Evolutionary conservation across 2,113 vertebrate genomes (phyloP), one percentile per base, ranked within the genome.

Genomic region (Hassar affinis): DNA sequence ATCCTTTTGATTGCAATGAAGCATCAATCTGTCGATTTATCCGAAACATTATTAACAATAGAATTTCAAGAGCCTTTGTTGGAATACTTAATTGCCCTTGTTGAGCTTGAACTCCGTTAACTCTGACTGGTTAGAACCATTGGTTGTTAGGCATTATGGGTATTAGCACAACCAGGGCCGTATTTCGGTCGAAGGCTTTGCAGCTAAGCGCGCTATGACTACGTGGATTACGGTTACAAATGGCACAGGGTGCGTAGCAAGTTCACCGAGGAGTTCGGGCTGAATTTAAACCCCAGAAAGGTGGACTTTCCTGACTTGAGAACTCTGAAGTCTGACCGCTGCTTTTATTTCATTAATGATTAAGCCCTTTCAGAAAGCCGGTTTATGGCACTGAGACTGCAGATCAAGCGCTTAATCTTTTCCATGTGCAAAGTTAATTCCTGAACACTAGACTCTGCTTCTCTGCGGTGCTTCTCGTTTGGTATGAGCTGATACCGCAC

Each of bases 351-450:
- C 82, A 86, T 84, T 84, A 86, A 92, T 90, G 90, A 76, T 88
- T 93, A 93, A 93, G 90, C 90, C 88, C 84, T 82, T 47, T 88
- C 78, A 90, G 25, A 74, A 84, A 88, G 83, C 83, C 71, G 45
- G 85, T 89, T 85, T 84, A 87, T 80, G 82, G 86, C 85, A 82
- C 61, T 61, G 69, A 88, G 85, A 88, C 52, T 38, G 71, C 82
- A 91, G 90, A 90, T 92, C 87, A 91, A 85, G 74, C 79, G 79
- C 83, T 74, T 93, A 94, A 94, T 93, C 93, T 88, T 59, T 89
- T 88, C 88, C 93, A 94, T 94, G 93, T 92, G 93, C 90, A 87
- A 83, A 81, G 75, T 75, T 91, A 93, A 93, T 91, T 88, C 91
- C 81, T 86, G 83, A 83, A 80, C 88, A 52, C 79, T 74, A 51